Evolutionary conservation across 2,888 invertebrate genomes (phyloP), one percentile per base, ranked within the genome.

Genomic region (Bellardia bayeri): DNA sequence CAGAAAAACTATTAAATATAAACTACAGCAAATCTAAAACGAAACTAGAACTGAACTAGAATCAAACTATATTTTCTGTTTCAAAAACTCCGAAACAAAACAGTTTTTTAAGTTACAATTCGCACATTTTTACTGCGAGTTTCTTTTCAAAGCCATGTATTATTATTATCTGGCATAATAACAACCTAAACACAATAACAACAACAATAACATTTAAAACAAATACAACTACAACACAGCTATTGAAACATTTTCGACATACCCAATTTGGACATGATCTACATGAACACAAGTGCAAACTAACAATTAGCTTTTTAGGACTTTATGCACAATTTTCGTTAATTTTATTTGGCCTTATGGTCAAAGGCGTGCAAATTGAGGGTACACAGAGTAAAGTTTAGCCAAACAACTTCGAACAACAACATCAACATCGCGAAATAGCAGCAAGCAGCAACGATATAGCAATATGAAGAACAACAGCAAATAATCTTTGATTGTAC

Each of bases 331-430:
- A 90, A 89, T 90, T 89, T 88, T 88, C 86, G 86, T 89, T 89
- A 90, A 89, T 89, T 90, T 89, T 87, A 86, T 89, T 89, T 89
- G 88, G 89, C 88, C 89, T 88, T 82, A 78, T 88, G 89, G 90
- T 89, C 89, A 89, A 87, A 89, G 89, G 88, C 89, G 90, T 90
- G 89, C 88, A 90, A 89, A 89, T 89, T 88, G 87, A 63, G 72
- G 78, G 80, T 83, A 82, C 82, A 84, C 64, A 71, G 71, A 71
- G 79, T 74, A 64, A 63, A 79, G 74, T 84, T 87, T 56, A 74
- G 80, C 23, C 33, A 69, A 76, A 71, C 75, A 61, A 49, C 56
- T 64, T 7, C 1, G 51, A 58, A 54, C 56, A 64, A 72, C 84
- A 61, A 30, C 49, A 71, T 7, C 69, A 82, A 82, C 63, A 86